Conservation (phyloP, 2,113 vertebrate species). For the Dissostichus mawsoni region DNA sequence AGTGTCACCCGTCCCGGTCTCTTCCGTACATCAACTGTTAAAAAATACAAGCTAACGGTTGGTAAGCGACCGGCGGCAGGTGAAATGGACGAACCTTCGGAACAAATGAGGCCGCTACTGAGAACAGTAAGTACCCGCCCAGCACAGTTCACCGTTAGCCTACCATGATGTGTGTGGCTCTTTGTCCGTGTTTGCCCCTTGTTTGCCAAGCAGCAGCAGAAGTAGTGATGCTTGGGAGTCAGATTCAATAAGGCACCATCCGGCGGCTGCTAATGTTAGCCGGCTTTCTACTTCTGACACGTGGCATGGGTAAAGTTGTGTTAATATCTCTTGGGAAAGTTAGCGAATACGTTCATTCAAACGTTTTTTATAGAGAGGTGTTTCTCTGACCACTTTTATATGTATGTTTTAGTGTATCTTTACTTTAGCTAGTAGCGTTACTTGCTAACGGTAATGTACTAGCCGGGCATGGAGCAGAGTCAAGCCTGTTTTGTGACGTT, state of each 20-base stretch:
- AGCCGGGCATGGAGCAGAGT: conserved; percentile 22
- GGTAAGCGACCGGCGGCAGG: conserved; percentile 5
- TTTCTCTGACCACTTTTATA: background rate
- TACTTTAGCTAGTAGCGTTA: background rate
- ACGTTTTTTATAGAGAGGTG: rapidly evolving
- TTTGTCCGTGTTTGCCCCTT: conserved; percentile 54
- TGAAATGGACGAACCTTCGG: conserved; percentile 72
- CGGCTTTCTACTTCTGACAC: conserved; percentile 67
- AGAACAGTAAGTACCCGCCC: conserved; percentile 72
- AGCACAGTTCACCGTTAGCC: background rate
- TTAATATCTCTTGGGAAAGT: background rate
- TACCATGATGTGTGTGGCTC: background rate
- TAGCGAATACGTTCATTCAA: background rate
- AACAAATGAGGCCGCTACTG: conserved; percentile 78
- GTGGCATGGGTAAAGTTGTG: conserved; percentile 45
- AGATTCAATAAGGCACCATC: conserved; percentile 45
- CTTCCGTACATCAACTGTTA: conserved; percentile 20
- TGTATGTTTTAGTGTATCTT: background rate
- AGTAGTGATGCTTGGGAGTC: conserved; percentile 73
- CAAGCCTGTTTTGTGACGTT: background rate
- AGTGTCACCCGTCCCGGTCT: conserved; percentile 49
- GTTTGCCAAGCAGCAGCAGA: conserved; percentile 42
- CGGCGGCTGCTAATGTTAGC: conserved; percentile 75
- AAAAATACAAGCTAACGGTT: background rate
- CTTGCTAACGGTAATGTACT: conserved; percentile 26